These are phyloP conservation scores for Mohoua ochrocephala DNA, from an alignment of 2,113 vertebrate genomes.

Conservation along the genomic window DNA sequence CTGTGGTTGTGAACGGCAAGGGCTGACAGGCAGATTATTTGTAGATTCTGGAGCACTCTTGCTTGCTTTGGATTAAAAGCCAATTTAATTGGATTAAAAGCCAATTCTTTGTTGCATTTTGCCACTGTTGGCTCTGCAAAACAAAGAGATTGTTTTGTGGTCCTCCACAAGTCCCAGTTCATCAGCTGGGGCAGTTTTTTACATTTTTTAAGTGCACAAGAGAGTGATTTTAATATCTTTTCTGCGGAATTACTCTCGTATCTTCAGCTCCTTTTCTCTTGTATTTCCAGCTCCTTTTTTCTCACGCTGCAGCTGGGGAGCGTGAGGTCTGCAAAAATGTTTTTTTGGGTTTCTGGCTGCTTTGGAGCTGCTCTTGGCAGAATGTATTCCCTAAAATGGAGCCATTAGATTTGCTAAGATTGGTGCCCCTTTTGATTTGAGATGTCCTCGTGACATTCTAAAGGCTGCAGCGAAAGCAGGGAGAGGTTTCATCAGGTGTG, in stretches of 20 bases:
- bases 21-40: background rate
- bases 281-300: background rate
- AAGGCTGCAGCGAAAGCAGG: background rate
- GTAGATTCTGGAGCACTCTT: background rate
- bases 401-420: background rate
- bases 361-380: background rate
- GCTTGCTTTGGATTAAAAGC: background rate
- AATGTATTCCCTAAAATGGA: background rate
- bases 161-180: background rate
- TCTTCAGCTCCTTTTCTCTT: background rate
- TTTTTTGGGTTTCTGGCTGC: background rate
- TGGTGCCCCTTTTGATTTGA: background rate
- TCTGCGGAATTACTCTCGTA: background rate
- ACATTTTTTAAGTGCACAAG: background rate
- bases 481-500: background rate
- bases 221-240: background rate
- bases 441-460: background rate
- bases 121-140: background rate
- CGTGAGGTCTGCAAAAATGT: background rate
- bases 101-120: background rate
- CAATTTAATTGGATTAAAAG: too few relatives aligned
- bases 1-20: background rate
- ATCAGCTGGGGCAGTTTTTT: background rate
- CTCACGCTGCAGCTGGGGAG: background rate
- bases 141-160: background rate